phyloP scores from a whole-genome alignment of 2,113 vertebrate species.

The Cyprinus carpio region DNA sequence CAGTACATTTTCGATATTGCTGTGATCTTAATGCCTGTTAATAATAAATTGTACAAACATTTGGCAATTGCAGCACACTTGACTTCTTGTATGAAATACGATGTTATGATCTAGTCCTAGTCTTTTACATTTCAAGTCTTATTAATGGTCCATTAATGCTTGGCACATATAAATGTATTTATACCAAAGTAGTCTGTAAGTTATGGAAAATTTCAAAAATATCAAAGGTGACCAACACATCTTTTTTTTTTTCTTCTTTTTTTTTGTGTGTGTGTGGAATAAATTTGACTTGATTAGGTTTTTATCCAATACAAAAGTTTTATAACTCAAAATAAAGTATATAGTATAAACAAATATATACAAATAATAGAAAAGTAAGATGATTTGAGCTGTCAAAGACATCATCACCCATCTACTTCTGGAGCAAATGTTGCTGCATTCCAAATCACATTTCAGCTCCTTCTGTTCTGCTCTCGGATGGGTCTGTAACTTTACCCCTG shows the following conservation, averaged over 20 bases:
- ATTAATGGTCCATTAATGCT: background rate
- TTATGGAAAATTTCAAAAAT: too few relatives aligned
- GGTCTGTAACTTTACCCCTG: constrained; percentile 46
- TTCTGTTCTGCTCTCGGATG: constrained; percentile 34
- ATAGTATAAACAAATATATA: background rate
- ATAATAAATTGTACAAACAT: constrained; percentile 12
- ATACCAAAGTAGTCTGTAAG: background rate
- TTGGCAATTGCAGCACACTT: background rate
- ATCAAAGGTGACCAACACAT: too few relatives aligned
- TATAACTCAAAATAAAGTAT: background rate
- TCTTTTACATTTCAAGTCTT: background rate
- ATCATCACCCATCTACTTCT: background rate
- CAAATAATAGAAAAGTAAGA: too few relatives aligned
- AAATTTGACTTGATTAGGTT: background rate
- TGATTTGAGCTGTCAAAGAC: constrained; percentile 14
- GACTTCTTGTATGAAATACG: background rate
- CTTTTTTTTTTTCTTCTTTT: too few relatives aligned
- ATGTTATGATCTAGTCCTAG: background rate
- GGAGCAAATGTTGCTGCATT: background rate
- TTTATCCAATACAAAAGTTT: too few relatives aligned
- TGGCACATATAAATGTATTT: background rate
- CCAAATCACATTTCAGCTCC: constrained; percentile 25
- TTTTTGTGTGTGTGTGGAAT: background rate
- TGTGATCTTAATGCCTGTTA: background rate
- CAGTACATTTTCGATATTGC: background rate